phyloP scores from a whole-genome alignment of 2,888 invertebrate genomes.

The Acronicta aceris region DNA sequence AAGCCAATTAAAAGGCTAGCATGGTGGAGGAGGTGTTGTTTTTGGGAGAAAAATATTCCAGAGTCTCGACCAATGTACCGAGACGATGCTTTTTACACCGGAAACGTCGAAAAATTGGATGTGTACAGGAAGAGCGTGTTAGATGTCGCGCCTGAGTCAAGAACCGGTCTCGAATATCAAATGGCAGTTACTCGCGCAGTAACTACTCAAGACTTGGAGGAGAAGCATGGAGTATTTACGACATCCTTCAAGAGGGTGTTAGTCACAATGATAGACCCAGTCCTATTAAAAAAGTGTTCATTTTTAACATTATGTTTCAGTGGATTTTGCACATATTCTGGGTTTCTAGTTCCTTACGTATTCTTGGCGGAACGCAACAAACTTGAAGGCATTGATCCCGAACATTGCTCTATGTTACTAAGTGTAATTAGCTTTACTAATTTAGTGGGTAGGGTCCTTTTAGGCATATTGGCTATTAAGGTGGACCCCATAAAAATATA shows the following conservation, averaged over 20 bases:
- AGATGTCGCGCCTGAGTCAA: conserved; percentile 60
- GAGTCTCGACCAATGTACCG: conserved; percentile 79
- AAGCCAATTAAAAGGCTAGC: conserved; percentile 54
- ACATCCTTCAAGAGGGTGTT: conserved; percentile 77
- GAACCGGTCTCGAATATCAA: conserved; percentile 81
- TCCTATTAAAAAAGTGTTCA: conserved; percentile 69
- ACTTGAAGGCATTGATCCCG: conserved; percentile 65
- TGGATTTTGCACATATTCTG: conserved; percentile 70
- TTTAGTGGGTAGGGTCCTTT: conserved; percentile 68
- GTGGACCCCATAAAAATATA: conserved; percentile 66
- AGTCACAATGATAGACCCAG: conserved; percentile 80
- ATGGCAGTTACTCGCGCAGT: conserved; percentile 79
- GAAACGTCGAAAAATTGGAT: conserved; percentile 72
- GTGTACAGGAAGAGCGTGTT: conserved; percentile 76
- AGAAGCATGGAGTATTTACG: conserved; percentile 74
- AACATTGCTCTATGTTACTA: conserved; percentile 71
- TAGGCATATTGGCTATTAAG: conserved; percentile 72
- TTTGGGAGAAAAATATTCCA: conserved; percentile 75
- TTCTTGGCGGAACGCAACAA: conserved; percentile 73
- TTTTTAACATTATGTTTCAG: conserved; percentile 69
- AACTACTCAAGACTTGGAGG: conserved; percentile 72
- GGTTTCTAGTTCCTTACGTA: conserved; percentile 77
- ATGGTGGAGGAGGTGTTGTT: conserved; percentile 70
- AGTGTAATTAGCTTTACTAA: conserved; percentile 75
- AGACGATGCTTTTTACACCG: conserved; percentile 80